phyloP scores from a whole-genome alignment of 2,113 vertebrate genomes.

The Amphiprion ocellaris region DNA sequence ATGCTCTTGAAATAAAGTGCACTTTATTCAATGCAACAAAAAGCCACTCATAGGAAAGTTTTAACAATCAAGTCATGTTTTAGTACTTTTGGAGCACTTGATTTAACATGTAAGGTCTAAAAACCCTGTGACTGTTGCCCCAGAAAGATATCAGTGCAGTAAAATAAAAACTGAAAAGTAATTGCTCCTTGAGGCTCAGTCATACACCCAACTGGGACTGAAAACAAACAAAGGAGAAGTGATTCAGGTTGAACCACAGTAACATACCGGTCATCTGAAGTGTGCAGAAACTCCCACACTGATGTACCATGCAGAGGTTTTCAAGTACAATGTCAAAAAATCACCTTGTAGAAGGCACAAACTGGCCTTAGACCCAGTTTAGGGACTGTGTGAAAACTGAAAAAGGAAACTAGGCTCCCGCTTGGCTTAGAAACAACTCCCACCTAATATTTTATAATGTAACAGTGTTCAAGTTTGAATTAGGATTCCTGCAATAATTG shows the following conservation, averaged over 20 bases:
- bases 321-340: constrained; percentile 49
- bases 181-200: constrained; percentile 12
- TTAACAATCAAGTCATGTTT: constrained; percentile 16
- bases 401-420: background rate
- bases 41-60: background rate
- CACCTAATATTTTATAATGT: too few relatives aligned
- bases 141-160: constrained; percentile 38
- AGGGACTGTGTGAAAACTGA: background rate
- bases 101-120: background rate
- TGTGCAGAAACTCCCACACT: background rate
- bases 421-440: background rate
- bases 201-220: background rate
- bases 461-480: too few relatives aligned
- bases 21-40: constrained; percentile 37
- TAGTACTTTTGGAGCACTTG: background rate
- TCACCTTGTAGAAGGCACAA: constrained; percentile 1
- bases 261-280: constrained; percentile 7
- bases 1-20: constrained; percentile 45
- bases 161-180: constrained; percentile 5
- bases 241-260: constrained; percentile 21
- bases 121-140: constrained; percentile 8
- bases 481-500: too few relatives aligned
- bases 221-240: constrained; percentile 19
- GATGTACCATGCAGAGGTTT: constrained; percentile 31
- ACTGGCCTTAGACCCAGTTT: constrained; percentile 29